Conservation (phyloP, 2,797 vertebrate genomes). For the Apogon hyalosoma region DNA sequence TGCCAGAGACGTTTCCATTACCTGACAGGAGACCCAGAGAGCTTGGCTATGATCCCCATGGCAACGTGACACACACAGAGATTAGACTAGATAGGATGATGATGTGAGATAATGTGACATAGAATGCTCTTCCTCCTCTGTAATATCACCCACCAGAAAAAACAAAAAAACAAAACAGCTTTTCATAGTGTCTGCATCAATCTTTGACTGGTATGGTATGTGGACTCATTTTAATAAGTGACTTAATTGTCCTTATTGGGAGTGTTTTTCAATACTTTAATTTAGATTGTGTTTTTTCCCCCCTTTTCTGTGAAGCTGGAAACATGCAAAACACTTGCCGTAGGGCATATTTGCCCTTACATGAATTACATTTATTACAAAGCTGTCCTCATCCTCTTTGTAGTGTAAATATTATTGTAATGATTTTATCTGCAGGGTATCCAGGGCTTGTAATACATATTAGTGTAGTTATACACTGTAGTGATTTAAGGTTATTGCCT, state of each 20-base stretch:
- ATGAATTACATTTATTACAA: conserved; percentile 25
- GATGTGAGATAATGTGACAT: conserved; percentile 49
- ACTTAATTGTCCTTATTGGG: not conserved
- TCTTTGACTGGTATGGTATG: not conserved
- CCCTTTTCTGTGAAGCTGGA: not conserved
- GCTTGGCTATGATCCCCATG: conserved; percentile 50
- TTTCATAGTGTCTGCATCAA: conserved; percentile 3
- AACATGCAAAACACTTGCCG: conserved; percentile 8
- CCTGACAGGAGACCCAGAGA: conserved; percentile 62
- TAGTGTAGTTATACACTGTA: conserved; percentile 16
- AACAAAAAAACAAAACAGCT: not conserved
- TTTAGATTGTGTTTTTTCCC: not conserved
- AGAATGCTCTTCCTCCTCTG: conserved; percentile 17
- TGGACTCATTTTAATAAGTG: not conserved
- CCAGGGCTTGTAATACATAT: conserved; percentile 26
- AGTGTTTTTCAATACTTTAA: not conserved
- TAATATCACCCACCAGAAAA: conserved; percentile 2
- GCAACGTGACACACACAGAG: conserved; percentile 52
- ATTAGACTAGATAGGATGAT: conserved; percentile 49
- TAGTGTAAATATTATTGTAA: conserved; percentile 49
- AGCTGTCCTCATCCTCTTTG: conserved; percentile 30
- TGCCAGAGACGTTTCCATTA: conserved; percentile 63
- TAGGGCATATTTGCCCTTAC: conserved; percentile 27
- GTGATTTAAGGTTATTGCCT: conserved; percentile 35
- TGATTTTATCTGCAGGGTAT: conserved; percentile 37